A percentile compares a stretch with the other conserved stretches of the same genome.
Conservation (phyloP, 53 echinoderm and acorn worm genomes). For the Zoroaster sp. region DNA sequence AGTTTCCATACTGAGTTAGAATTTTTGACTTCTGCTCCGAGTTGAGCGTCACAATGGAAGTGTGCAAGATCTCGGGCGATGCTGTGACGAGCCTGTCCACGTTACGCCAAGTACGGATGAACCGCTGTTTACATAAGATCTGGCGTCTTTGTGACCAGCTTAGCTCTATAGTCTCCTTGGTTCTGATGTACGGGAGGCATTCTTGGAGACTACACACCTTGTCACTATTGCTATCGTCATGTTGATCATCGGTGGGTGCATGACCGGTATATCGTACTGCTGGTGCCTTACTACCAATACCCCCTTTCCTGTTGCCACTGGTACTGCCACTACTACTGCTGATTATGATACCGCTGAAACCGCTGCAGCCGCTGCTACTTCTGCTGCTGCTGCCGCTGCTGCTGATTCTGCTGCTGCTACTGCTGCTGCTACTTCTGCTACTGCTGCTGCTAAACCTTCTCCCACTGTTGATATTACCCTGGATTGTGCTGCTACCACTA, state of each 20-base stretch:
- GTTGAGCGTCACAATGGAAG: constrained; percentile 40
- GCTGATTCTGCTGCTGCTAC: not conserved
- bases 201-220: not conserved
- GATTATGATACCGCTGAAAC: not conserved
- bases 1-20: constrained; percentile 32
- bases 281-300: not conserved
- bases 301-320: not conserved
- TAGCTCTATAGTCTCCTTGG: constrained; percentile 9
- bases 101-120: constrained; percentile 17
- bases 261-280: not conserved
- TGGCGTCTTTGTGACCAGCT: constrained; percentile 18
- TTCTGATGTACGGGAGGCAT: constrained; percentile 28
- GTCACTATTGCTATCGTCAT: not conserved
- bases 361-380: not conserved
- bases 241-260: not conserved
- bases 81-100: not conserved
- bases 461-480: not conserved
- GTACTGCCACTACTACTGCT: not conserved
- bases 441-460: not conserved
- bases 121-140: not conserved
- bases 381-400: not conserved
- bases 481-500: not conserved
- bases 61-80: not conserved
- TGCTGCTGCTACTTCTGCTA: not conserved
- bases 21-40: constrained; percentile 10